These are phyloP conservation scores for Carollia perspicillata DNA, from an alignment of 2,113 vertebrate genomes.

Conservation along the genomic window DNA sequence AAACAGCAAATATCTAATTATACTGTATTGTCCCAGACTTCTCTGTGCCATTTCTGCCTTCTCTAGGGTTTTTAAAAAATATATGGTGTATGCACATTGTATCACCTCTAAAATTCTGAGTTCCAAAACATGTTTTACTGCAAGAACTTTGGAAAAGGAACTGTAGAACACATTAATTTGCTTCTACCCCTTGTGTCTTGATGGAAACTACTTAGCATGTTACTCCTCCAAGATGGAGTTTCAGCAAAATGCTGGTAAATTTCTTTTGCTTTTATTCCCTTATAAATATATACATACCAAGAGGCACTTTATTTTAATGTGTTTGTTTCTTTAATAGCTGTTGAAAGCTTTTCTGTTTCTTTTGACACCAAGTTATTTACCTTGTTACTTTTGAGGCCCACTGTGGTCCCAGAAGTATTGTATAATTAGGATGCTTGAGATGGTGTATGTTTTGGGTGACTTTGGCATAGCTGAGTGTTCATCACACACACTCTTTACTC, in stretches of 20 bases:
- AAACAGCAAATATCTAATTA: neutral
- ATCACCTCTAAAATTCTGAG: neutral
- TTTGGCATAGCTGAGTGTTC: neutral
- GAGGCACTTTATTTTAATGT: conserved; percentile 14
- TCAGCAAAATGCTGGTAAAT: conserved; percentile 19
- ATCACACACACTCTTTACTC: neutral
- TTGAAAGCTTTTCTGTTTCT: conserved; percentile 14
- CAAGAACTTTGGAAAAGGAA: conserved; percentile 9
- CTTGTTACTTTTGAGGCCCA: neutral
- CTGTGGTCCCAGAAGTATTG: neutral
- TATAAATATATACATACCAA: neutral
- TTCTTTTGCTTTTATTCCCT: neutral
- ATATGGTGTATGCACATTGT: neutral
- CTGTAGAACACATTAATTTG: neutral
- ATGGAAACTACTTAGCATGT: neutral
- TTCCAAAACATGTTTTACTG: neutral
- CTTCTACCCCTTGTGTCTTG: neutral
- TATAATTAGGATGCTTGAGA: conserved; percentile 29
- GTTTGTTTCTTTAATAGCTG: conserved; percentile 29
- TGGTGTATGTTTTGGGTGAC: neutral
- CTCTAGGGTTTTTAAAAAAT: neutral
- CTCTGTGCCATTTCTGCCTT: neutral
- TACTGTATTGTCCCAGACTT: neutral
- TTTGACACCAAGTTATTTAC: neutral
- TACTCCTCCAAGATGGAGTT: neutral